Percentiles rank a stretch among this genome's conserved stretches.
phyloP scores from a whole-genome alignment of 2,888 invertebrate species.

The Sarcophaga subvicina region DNA sequence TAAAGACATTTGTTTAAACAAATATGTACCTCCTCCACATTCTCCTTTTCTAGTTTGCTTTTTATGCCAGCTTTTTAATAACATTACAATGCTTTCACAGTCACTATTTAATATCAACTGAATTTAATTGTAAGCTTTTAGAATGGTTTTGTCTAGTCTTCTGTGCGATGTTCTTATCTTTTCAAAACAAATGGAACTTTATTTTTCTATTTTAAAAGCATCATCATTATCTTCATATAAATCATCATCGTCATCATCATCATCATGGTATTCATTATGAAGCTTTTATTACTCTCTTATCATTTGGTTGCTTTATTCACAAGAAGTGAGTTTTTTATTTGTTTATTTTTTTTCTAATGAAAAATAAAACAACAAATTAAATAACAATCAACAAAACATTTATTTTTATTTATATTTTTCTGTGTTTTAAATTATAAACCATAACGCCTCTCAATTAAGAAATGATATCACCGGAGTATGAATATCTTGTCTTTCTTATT shows the following conservation, averaged over 20 bases:
- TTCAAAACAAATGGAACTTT: neutral
- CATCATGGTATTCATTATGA: neutral
- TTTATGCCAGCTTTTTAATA: neutral
- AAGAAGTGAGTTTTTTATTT: slow-evolving; percentile 1
- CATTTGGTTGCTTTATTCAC: neutral
- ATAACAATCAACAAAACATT: neutral
- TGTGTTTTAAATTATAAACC: slow-evolving; percentile 3
- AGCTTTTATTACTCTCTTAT: neutral
- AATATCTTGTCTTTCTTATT: neutral
- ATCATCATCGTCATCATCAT: neutral
- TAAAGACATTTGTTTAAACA: neutral
- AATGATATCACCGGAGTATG: no score
- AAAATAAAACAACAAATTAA: neutral
- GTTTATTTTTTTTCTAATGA: neutral
- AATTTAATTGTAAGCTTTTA: neutral
- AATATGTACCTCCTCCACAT: neutral
- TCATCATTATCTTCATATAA: neutral
- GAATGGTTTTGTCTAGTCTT: neutral
- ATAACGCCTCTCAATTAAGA: neutral
- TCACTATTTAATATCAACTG: slow-evolving; percentile 32
- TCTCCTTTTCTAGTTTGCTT: slow-evolving; percentile 15
- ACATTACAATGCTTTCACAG: slow-evolving; percentile 27
- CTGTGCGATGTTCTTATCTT: slow-evolving; percentile 16
- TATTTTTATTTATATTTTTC: neutral
- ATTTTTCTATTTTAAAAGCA: slow-evolving; percentile 1